Percentiles rank a stretch among this genome's conserved stretches.
phyloP scores from a whole-genome alignment of 2,113 vertebrate genomes.

The Mixornis gularis region DNA sequence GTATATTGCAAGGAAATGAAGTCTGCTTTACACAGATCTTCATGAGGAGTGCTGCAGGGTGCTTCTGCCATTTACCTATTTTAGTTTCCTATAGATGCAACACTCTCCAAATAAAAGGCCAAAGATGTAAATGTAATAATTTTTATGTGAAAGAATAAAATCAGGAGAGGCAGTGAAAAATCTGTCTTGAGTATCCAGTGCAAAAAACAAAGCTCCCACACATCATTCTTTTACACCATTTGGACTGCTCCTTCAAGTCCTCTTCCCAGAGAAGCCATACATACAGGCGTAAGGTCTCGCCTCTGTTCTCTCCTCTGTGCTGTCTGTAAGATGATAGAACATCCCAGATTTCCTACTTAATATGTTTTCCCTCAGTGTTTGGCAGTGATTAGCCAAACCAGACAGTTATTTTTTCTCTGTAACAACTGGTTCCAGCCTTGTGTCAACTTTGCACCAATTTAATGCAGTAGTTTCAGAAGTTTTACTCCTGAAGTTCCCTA shows the following conservation, averaged over 20 bases:
- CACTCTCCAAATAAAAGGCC: background rate
- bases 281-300: background rate
- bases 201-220: background rate
- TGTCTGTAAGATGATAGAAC: background rate
- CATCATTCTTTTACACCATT: background rate
- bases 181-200: background rate
- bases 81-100: background rate
- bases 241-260: background rate
- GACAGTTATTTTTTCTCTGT: background rate
- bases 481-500: background rate
- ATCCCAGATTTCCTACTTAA: background rate
- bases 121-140: background rate
- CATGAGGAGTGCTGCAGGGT: background rate
- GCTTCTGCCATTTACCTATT: background rate
- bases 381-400: background rate
- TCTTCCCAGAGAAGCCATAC: background rate
- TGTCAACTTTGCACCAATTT: background rate
- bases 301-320: background rate
- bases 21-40: background rate
- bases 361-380: background rate
- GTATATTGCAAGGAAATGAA: background rate
- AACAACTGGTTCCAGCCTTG: background rate
- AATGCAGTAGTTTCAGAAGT: background rate
- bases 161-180: background rate
- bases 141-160: background rate